Evolutionary conservation across 2,888 invertebrate genomes (phyloP).

Genomic region (Drosophila mulleri): DNA sequence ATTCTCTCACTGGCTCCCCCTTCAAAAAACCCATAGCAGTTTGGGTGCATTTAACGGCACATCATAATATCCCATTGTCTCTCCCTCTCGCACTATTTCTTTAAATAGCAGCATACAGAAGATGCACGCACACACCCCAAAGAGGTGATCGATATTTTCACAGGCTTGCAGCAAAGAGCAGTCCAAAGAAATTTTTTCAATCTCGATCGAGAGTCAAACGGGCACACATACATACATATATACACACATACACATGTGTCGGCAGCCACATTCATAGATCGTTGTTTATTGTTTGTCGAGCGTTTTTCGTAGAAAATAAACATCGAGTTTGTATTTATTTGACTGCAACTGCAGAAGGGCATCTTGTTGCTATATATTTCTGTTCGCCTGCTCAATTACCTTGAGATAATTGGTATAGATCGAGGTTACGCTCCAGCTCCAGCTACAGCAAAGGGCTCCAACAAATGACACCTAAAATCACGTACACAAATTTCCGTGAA

Average conservation of each 20-base stretch:
- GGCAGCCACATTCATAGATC: slow-evolving; percentile 1
- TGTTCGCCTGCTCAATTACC: slow-evolving; percentile 79
- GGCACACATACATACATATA: background rate
- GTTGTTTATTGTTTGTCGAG: slow-evolving; percentile 30
- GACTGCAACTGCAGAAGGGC: slow-evolving; percentile 44
- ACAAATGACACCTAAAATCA: slow-evolving; percentile 34
- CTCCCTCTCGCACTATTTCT: background rate
- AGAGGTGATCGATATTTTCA: slow-evolving; percentile 76
- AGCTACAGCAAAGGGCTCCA: slow-evolving; percentile 4
- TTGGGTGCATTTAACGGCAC: background rate
- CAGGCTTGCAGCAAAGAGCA: slow-evolving; percentile 68
- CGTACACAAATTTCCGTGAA: slow-evolving; percentile 36
- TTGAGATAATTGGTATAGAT: slow-evolving; percentile 84
- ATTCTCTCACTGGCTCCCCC: no score
- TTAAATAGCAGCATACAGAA: background rate
- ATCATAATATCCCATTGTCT: background rate
- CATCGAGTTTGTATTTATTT: slow-evolving; percentile 5
- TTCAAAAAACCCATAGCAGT: background rate
- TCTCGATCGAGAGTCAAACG: slow-evolving; percentile 33
- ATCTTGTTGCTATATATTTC: slow-evolving; percentile 32
- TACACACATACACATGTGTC: background rate
- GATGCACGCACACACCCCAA: slow-evolving; percentile 53
- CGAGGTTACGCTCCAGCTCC: slow-evolving; percentile 67
- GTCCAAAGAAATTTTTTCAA: slow-evolving; percentile 16
- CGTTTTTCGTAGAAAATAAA: slow-evolving; percentile 47